These are phyloP conservation scores for Lagodon rhomboides DNA, from an alignment of 2,797 vertebrate genomes.

Conservation along the genomic window DNA sequence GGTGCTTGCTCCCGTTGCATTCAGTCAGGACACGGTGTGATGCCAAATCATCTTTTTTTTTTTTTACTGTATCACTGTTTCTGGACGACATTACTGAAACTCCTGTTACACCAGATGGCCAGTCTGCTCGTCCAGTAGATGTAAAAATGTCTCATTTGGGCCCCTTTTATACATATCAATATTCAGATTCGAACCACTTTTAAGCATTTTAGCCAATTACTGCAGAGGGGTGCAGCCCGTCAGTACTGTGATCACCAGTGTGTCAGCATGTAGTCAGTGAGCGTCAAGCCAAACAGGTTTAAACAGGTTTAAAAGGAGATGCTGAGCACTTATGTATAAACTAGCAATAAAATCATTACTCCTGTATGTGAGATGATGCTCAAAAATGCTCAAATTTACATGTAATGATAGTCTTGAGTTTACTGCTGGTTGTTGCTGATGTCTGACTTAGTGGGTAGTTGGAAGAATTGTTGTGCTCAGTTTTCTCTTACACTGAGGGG, in stretches of 20 bases:
- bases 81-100: neutral
- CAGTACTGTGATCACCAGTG: neutral
- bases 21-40: too few species aligned
- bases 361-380: neutral
- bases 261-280: neutral
- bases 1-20: too few species aligned
- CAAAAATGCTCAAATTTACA: slow-evolving; percentile 40
- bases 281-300: too few species aligned
- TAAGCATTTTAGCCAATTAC: neutral
- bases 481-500: slow-evolving; percentile 3
- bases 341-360: neutral
- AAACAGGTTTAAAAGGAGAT: neutral
- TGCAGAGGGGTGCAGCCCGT: neutral
- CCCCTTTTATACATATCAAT: slow-evolving; percentile 5
- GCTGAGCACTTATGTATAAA: neutral
- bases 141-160: neutral
- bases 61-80: too few species aligned
- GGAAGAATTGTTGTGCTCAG: slow-evolving; percentile 12
- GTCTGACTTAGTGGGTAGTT: slow-evolving; percentile 27
- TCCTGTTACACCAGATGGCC: neutral
- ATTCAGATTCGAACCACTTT: neutral
- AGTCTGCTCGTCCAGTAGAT: slow-evolving; percentile 9
- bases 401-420: slow-evolving; percentile 43
- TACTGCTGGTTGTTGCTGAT: slow-evolving; percentile 18
- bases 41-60: too few species aligned